Percentiles rank a stretch among this genome's conserved stretches.
Evolutionary conservation across 2,888 invertebrate species (phyloP).

Genomic region (Smittia sp.): DNA sequence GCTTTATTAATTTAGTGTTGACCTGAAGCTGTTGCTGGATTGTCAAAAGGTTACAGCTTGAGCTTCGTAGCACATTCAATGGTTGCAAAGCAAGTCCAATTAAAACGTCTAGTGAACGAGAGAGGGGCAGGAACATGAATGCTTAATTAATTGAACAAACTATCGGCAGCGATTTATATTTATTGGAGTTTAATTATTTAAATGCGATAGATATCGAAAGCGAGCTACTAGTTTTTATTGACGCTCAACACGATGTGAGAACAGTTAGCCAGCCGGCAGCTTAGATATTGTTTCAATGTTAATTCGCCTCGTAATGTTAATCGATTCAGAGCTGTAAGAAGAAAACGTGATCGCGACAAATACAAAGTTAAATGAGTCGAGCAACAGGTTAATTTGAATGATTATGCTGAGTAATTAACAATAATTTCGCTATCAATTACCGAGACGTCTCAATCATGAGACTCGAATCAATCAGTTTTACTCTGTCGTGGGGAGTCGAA

Average conservation of each 20-base stretch:
- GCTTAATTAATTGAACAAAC: constrained; percentile 32
- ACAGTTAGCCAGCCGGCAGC: background rate
- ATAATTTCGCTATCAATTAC: constrained; percentile 28
- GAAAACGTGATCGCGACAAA: constrained; percentile 11
- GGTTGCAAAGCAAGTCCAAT: constrained; percentile 14
- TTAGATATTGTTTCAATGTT: constrained; percentile 19
- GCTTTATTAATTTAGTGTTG: background rate
- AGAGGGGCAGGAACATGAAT: constrained; percentile 21
- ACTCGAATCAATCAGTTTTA: background rate
- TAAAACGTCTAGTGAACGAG: constrained; percentile 3
- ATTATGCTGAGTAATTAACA: constrained; percentile 27
- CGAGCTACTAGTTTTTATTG: constrained; percentile 31
- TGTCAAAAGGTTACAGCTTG: constrained; percentile 18
- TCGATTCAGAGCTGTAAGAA: background rate
- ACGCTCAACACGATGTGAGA: constrained; percentile 36
- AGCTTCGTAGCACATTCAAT: constrained; percentile 17
- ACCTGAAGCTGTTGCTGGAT: background rate
- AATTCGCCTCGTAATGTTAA: constrained; percentile 19
- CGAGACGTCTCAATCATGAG: constrained; percentile 13
- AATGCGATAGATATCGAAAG: constrained; percentile 30
- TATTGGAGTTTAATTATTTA: constrained; percentile 40
- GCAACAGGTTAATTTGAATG: constrained; percentile 26
- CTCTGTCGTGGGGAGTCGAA: background rate
- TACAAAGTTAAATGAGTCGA: background rate
- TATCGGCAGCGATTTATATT: background rate